A percentile compares a stretch with the other conserved stretches of the same genome.
These are phyloP conservation scores for Falco columbarius DNA, from an alignment of 2,797 vertebrate genomes.

Conservation along the genomic window DNA sequence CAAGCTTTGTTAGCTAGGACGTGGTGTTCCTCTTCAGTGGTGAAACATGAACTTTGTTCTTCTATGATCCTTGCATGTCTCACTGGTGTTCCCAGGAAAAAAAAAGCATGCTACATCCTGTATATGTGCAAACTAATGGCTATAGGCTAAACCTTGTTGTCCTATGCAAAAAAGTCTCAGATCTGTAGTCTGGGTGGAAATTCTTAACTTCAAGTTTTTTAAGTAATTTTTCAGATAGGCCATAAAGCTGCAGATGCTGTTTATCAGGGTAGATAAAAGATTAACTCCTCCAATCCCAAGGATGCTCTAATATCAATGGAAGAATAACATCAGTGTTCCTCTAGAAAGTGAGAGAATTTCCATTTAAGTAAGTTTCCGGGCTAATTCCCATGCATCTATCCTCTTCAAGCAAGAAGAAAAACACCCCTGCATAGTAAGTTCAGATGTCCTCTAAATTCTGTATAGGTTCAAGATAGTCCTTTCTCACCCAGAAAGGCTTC, in stretches of 20 bases:
- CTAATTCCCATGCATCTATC: not conserved
- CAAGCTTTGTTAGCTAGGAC: not conserved
- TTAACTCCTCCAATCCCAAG: not conserved
- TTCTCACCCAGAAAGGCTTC: not conserved
- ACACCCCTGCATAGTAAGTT: not conserved
- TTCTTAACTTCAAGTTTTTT: not conserved
- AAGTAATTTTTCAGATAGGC: not conserved
- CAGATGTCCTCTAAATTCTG: not conserved
- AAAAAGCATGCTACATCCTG: constrained; percentile 17
- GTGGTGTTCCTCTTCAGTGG: not conserved
- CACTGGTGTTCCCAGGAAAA: constrained; percentile 7
- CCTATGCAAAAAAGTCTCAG: not conserved
- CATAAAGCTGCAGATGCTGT: not conserved
- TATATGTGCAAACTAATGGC: not conserved
- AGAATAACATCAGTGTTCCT: not conserved
- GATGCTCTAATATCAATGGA: not conserved
- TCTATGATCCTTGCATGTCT: not conserved
- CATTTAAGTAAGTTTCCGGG: not conserved
- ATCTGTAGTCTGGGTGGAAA: not conserved
- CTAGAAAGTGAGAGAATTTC: not conserved
- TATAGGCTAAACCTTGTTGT: not conserved
- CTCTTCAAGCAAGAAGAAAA: not conserved
- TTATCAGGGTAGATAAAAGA: not conserved
- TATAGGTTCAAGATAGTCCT: not conserved
- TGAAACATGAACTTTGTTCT: not conserved